Conservation (phyloP, 2,797 vertebrate species). For the Esox lucius region DNA sequence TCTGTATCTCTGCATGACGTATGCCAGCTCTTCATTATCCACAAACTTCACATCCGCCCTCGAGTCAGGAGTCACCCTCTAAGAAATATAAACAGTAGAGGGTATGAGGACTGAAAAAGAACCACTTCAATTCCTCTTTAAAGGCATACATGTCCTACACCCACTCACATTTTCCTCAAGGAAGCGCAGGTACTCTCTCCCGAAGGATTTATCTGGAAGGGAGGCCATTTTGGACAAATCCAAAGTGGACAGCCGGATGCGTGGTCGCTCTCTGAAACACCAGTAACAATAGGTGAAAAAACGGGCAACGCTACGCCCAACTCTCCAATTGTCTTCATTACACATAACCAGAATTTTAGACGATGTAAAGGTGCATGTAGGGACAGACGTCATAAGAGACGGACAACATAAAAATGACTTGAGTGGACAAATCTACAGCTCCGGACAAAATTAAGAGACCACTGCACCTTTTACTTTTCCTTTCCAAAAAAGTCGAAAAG, state of each 20-base stretch:
- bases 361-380: too few species aligned
- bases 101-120: not conserved
- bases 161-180: conserved; percentile 87
- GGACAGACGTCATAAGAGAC: too few species aligned
- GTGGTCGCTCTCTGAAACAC: conserved; percentile 84
- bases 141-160: not conserved
- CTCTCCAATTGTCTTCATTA: too few species aligned
- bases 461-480: too few species aligned
- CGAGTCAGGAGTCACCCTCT: conserved; percentile 93
- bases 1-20: conserved; percentile 92
- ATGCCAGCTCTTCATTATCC: conserved; percentile 91
- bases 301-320: too few species aligned
- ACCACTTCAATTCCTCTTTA: not conserved
- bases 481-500: too few species aligned
- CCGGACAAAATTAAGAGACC: too few species aligned
- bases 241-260: conserved; percentile 86
- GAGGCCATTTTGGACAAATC: conserved; percentile 75
- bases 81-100: conserved; percentile 24
- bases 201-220: conserved; percentile 83
- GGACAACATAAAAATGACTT: too few species aligned
- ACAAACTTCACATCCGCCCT: conserved; percentile 89
- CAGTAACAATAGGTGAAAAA: not conserved
- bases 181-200: conserved; percentile 88
- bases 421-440: too few species aligned
- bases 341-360: too few species aligned